Evolutionary conservation across 2,888 invertebrate species (phyloP).

Genomic region (Mesorhabditis spiculigera): DNA sequence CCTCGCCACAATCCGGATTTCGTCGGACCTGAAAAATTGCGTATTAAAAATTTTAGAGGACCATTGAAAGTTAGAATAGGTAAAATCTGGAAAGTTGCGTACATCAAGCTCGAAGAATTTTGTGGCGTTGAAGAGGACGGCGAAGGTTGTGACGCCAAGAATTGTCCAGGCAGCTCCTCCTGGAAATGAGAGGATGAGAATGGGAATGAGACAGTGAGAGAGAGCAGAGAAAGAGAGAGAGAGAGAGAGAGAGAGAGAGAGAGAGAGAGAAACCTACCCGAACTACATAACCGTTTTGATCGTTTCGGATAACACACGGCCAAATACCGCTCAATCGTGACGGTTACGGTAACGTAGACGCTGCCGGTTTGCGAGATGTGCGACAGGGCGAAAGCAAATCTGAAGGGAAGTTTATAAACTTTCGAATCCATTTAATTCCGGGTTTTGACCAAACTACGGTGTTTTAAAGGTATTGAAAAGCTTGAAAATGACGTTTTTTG

Average conservation of each 20-base stretch:
- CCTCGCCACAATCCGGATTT: conserved; percentile 42
- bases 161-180: conserved; percentile 47
- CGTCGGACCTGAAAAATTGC: conserved; percentile 44
- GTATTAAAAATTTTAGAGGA: background rate
- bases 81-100: conserved; percentile 11
- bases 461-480: no score
- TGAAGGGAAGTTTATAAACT: conserved; percentile 9
- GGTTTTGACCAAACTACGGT: no score
- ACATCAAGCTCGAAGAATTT: conserved; percentile 55
- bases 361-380: conserved; percentile 54
- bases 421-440: no score
- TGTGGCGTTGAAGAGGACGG: conserved; percentile 51
- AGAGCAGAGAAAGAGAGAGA: background rate
- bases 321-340: conserved; percentile 52
- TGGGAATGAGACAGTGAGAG: background rate
- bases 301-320: conserved; percentile 48
- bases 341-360: conserved; percentile 52
- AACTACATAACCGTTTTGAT: conserved; percentile 37
- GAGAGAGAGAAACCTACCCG: conserved; percentile 19
- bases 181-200: conserved; percentile 8
- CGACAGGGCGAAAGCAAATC: conserved; percentile 50
- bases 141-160: conserved; percentile 49
- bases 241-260: background rate
- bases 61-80: background rate
- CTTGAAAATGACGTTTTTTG: no score